These are phyloP conservation scores for Athene cunicularia DNA, from an alignment of 2,113 vertebrate genomes.

Conservation along the genomic window DNA sequence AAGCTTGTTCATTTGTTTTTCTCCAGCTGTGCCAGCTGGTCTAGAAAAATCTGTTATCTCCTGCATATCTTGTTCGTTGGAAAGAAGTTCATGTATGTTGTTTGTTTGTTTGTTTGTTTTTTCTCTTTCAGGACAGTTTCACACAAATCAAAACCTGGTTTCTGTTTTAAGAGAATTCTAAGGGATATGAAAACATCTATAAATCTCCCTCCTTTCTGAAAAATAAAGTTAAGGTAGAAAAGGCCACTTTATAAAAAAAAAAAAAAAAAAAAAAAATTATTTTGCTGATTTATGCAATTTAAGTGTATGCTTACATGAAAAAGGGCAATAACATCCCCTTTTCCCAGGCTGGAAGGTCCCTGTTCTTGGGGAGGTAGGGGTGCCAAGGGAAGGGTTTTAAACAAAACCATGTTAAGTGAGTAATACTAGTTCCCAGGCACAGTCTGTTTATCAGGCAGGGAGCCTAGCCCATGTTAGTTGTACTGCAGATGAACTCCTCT, in stretches of 20 bases:
- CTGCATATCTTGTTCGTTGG: background rate
- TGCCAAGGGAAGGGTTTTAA: background rate
- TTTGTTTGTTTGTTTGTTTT: background rate
- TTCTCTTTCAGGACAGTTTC: background rate
- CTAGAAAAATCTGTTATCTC: background rate
- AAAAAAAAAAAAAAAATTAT: background rate
- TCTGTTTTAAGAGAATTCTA: background rate
- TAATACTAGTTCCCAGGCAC: background rate
- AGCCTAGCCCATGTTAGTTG: background rate
- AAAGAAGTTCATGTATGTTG: background rate
- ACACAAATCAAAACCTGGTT: background rate
- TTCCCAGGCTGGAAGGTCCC: background rate
- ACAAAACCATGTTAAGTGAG: background rate
- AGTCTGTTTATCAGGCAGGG: background rate
- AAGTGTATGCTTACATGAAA: background rate
- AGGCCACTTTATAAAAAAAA: background rate
- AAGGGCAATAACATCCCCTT: background rate
- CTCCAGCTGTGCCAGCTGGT: background rate
- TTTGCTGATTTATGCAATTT: background rate
- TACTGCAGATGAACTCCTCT: background rate
- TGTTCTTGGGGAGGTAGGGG: background rate
- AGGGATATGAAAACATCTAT: background rate
- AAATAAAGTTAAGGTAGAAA: background rate
- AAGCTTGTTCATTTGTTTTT: background rate
- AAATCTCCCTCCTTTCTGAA: background rate